Evolutionary conservation across 2,113 vertebrate genomes (phyloP).

Genomic region (Petaurus breviceps): DNA sequence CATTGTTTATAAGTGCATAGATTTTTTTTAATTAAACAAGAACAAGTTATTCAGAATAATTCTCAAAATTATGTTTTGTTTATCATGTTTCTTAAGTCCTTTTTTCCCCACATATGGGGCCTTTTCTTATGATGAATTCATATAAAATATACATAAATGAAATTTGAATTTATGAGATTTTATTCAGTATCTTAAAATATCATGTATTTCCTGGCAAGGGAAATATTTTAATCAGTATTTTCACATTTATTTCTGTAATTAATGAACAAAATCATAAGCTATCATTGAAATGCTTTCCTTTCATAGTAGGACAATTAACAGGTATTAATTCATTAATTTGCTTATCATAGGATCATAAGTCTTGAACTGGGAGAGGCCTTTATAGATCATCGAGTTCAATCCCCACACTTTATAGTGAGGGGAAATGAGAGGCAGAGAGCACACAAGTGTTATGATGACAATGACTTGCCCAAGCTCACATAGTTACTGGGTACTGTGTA

Average conservation of each 20-base stretch:
- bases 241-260: neutral
- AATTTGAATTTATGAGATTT: neutral
- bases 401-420: slow-evolving; percentile 65
- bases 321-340: neutral
- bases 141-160: neutral
- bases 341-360: neutral
- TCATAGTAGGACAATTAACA: neutral
- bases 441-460: slow-evolving; percentile 12
- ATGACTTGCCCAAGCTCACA: slow-evolving; percentile 63
- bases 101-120: neutral
- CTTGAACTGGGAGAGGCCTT: neutral
- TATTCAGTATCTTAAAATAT: neutral
- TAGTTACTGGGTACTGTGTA: slow-evolving; percentile 51
- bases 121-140: neutral
- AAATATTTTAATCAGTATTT: neutral
- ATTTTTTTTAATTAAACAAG: neutral
- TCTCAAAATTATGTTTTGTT: neutral
- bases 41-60: neutral
- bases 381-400: neutral
- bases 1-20: neutral
- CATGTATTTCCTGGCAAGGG: neutral
- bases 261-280: neutral
- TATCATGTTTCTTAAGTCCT: neutral
- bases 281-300: neutral
- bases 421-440: slow-evolving; percentile 58